These are phyloP conservation scores for Carterocephalus palaemon DNA, from an alignment of 2,888 invertebrate genomes.

Conservation along the genomic window DNA sequence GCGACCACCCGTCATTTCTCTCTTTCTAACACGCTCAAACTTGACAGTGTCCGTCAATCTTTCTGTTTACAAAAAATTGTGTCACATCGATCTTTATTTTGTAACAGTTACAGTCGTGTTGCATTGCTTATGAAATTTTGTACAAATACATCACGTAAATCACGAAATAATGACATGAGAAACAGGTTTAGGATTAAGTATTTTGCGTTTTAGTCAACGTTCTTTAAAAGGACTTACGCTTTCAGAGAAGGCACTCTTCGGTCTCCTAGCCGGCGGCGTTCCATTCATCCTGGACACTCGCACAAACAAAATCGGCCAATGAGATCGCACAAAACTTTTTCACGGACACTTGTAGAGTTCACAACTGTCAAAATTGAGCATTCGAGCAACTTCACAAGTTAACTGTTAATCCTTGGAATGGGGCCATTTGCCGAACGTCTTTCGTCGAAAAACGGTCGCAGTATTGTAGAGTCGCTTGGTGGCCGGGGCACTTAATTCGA, in stretches of 20 bases:
- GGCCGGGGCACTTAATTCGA: slow-evolving; percentile 54
- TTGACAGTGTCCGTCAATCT: slow-evolving; percentile 32
- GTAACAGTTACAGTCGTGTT: neutral
- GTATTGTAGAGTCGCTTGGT: slow-evolving; percentile 29
- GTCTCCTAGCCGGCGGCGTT: slow-evolving; percentile 69
- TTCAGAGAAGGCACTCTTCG: slow-evolving; percentile 73
- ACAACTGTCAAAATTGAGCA: slow-evolving; percentile 53
- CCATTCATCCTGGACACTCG: slow-evolving; percentile 68
- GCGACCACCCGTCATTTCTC: slow-evolving; percentile 24
- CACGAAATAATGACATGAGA: neutral
- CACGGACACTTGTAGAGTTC: slow-evolving; percentile 70
- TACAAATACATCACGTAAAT: neutral
- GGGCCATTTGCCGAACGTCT: slow-evolving; percentile 29
- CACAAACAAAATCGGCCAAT: slow-evolving; percentile 49
- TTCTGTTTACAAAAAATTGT: slow-evolving; percentile 25
- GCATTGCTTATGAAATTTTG: neutral
- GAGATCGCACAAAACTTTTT: slow-evolving; percentile 63
- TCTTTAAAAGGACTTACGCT: slow-evolving; percentile 50
- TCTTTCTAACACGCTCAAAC: slow-evolving; percentile 28
- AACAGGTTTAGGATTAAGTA: slow-evolving; percentile 6
- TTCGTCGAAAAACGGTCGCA: slow-evolving; percentile 22
- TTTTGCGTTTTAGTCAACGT: neutral
- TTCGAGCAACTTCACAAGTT: slow-evolving; percentile 38
- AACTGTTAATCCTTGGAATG: slow-evolving; percentile 30
- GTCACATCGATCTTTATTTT: too few relatives aligned